Base-by-base conservation (phyloP, 2,113 vertebrate genomes). In the Ariopsis seemanni region DNA sequence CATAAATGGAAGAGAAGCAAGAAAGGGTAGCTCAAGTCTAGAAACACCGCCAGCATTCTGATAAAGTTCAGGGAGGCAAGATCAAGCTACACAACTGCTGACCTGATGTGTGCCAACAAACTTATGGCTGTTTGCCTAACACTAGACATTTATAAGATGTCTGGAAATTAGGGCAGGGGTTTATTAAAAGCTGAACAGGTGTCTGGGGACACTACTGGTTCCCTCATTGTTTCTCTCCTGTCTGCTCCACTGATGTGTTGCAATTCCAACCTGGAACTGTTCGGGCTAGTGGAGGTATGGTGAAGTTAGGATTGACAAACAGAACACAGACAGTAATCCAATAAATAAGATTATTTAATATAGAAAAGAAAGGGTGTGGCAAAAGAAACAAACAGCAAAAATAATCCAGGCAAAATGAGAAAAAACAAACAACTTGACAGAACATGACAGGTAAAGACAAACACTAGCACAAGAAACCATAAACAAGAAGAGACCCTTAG, bases 161-260 rank as follows among this genome's bases (percentile, higher is more conserved):
- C 82, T 82, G 57, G 72, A 85, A 88, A 89, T 87, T 75, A 88
- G 48, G 63, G 6, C 82, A 87, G 52, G 20, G 52, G 34, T 80
- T 85, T 25, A 34, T 86, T 57, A 69, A 55, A 83, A 25, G 30
- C 15, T 14, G 42, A 75, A 86, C 17, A 83, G 50, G 71, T 63
- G 57, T 79, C 48, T 71, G 1, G 25, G 83, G 53, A 34, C n/a
- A 27, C 5, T 60, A 6, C 25, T 63, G 30, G 18, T 48, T 34
- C 48, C 18, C 55, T 52, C 17, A n/a, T 17, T 63, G 25, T 62
- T 20, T 52, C 8, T 63, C 6, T 48, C 20, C 69, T n/a, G 30
- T 48, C 11, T 42, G 1, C 27, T 75, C n/a, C n/a, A 69, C 42
- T 27, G 6, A 53, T 69, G 7, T 15, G 3, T 62, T 62, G 9